Base-by-base conservation (phyloP, 2,113 vertebrate species). In the Poecilia latipinna region DNA sequence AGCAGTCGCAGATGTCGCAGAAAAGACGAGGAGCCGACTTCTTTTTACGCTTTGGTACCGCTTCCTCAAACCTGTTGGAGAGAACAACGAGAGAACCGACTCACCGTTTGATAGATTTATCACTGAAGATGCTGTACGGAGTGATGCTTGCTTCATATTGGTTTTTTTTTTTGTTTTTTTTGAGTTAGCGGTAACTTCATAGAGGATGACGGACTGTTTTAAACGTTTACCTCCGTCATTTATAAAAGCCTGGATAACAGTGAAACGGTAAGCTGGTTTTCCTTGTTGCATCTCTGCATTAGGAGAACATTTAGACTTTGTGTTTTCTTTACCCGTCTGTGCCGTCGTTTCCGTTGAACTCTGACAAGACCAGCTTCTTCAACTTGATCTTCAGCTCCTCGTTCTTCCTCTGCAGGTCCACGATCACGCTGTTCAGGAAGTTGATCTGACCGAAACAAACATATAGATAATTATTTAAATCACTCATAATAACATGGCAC, bases 1-100 rank as follows among this genome's bases (percentile, higher is more conserved):
- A 99, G 93, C 96, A 96, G 93, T 98, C 98, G 57, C 98, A 99
- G 86, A 98, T 99, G 83, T 99, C 97, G 39, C 98, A 99, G 95
- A 98, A 99, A 3, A 98, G 96, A 3, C 97, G 97, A 0, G 96
- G 97, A 0, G 93, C 86, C 0, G 79, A 70, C 68, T 97, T 97
- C 93, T 97, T 97, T 73, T 96, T 97, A 26, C 93, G 90, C 87
- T 95, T 94, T 3, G 94, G 80, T 15, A 74, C 73, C 0, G 61
- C 72, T 12, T 69, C 82, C 0, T 70, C 64, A 5, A 88, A 73
- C 7, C 90, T 91, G 32, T 0, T 26, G 3, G n/a, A 48, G 1
- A 69, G 17, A 66, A 44, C 24, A 39, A 33, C 32, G 6, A 37
- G 35, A 37, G 35, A 29, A 54, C 13, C 5, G 17, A 37, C 35